Percentiles rank a stretch among this genome's conserved stretches.
phyloP scores from a whole-genome alignment of 2,888 invertebrate genomes.

The Tuta absoluta region DNA sequence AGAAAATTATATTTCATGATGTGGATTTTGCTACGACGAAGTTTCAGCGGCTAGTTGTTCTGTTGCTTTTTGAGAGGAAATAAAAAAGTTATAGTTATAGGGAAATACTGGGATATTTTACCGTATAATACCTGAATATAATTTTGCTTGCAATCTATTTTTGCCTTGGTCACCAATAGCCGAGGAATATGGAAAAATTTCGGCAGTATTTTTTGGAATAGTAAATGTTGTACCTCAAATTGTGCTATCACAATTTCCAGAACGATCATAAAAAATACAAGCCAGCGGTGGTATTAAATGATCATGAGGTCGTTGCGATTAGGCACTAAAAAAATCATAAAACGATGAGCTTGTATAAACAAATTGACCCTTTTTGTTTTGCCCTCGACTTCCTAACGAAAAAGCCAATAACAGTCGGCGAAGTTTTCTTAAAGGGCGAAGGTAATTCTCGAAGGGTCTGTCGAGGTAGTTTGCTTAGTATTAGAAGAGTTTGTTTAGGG shows the following conservation, averaged over 20 bases:
- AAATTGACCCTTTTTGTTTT: constrained; percentile 48
- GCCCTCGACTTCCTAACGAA: constrained; percentile 50
- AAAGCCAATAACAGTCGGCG: constrained; percentile 60
- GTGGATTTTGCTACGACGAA: constrained; percentile 8
- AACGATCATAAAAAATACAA: not conserved
- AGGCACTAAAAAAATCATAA: constrained; percentile 38
- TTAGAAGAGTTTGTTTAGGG: constrained; percentile 69
- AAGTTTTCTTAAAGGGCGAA: constrained; percentile 65
- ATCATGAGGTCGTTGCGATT: constrained; percentile 16
- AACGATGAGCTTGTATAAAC: constrained; percentile 40
- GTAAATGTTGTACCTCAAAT: not conserved
- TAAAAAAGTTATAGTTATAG: not conserved
- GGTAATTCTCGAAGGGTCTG: constrained; percentile 65
- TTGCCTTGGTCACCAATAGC: too few species aligned
- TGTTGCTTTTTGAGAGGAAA: not conserved
- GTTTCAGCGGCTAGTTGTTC: constrained; percentile 5
- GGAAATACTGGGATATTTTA: not conserved
- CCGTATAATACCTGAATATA: too few species aligned
- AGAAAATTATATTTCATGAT: constrained; percentile 16
- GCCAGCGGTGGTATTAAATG: not conserved
- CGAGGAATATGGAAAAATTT: too few species aligned
- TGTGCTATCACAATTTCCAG: not conserved
- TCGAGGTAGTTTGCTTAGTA: constrained; percentile 68
- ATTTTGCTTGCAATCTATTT: too few species aligned
- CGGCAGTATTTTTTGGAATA: too few species aligned